Evolutionary conservation across 2,113 vertebrate species (phyloP), one percentile per base, ranked within the genome.

Genomic region (Syngnathus floridae): DNA sequence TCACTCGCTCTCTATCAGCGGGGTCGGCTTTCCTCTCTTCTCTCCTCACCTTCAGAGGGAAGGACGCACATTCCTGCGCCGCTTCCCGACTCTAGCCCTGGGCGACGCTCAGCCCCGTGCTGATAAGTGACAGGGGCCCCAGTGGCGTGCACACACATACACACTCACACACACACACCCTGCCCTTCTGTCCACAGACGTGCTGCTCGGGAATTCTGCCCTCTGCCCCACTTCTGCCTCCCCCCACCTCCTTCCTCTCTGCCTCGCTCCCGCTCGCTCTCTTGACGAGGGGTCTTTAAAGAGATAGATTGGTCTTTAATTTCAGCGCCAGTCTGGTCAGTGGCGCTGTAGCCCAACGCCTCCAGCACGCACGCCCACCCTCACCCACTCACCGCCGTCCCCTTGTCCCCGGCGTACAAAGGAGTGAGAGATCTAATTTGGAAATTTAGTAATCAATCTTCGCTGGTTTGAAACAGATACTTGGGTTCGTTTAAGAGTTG

Each of bases 91-190:
- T 90, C 86, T 87, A 86, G 90, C 88, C 90, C 89, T 74, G 87
- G 90, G 90, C 90, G 87, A 91, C 89, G 87, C 90, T 90, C 88
- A 88, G 89, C 83, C 86, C 38, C 68, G 84, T 89, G 88, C 90
- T 90, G 90, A 91, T 91, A 92, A 91, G 90, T 91, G 90, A 91
- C 89, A 89, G 87, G 85, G 89, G 90, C 88, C 85, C 85, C 86
- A 87, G 82, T 78, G 84, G 67, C 66, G 21, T 71, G 62, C 69
- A 70, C 21, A 57, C 67, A 36, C 62, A 75, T 70, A 68, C 12
- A 56, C 56, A 43, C 76, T 67, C 80, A 59, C 69, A 78, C 54
- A 57, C 67, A 56, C 70, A 43, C 78, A 73, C 78, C 67, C 72
- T 84, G 83, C 78, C 81, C 77, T 87, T 90, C 87, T 84, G 84